Conservation (phyloP, 1,140 invertebrate genomes). For the Oreohelix idahoensis region DNA sequence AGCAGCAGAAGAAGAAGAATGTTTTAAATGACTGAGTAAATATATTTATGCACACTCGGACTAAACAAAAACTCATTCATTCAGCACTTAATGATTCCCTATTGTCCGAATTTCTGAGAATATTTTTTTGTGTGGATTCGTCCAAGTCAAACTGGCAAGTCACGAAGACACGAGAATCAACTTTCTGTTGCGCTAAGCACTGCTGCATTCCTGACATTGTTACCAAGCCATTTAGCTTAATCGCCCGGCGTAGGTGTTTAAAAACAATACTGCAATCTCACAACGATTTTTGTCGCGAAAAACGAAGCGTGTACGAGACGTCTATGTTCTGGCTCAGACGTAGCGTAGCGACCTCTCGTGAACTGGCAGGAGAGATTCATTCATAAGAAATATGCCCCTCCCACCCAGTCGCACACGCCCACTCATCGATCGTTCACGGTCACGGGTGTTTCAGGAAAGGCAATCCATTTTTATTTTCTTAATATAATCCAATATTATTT, state of each 20-base stretch:
- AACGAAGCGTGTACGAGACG: background rate
- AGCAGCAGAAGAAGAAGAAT: no score
- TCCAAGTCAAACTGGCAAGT: background rate
- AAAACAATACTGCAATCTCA: slow-evolving; percentile 3
- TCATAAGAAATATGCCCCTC: background rate
- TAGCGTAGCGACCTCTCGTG: background rate
- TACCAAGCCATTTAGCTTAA: slow-evolving; percentile 10
- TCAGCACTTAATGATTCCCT: background rate
- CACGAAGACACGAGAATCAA: background rate
- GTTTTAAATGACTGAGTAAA: background rate
- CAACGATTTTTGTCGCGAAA: background rate
- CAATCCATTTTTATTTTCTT: no score
- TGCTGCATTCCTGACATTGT: slow-evolving; percentile 34
- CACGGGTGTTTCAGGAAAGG: no score
- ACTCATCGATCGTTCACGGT: background rate
- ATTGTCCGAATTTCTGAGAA: background rate
- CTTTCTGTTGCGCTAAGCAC: slow-evolving; percentile 17
- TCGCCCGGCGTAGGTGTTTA: slow-evolving; percentile 1
- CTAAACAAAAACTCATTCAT: background rate
- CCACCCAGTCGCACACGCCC: background rate
- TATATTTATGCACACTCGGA: no score
- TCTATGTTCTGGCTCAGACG: background rate
- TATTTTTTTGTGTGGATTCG: background rate
- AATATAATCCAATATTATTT: no score
- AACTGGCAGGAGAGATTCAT: background rate